Evolutionary conservation across 2,888 invertebrate species (phyloP), one percentile per base, ranked within the genome.

Genomic region (Gonocerus acuteangulatus): DNA sequence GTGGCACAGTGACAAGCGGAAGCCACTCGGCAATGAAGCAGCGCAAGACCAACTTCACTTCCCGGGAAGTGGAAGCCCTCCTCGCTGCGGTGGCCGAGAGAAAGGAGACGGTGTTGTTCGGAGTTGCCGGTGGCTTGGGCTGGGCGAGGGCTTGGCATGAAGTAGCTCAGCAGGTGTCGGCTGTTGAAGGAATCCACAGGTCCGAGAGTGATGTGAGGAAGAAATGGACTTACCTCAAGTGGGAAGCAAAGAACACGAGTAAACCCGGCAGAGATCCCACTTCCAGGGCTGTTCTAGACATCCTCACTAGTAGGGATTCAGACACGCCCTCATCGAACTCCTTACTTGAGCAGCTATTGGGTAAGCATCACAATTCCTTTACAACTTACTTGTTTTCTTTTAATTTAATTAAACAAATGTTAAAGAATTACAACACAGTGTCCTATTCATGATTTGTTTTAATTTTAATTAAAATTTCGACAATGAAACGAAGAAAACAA

Each of bases 211-310:
- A 70, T 60, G 70, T 70, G 18, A 62, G 70, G 11, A 70, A 70
- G 64, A 70, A 70, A 54, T 70, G 70, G 70, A 70, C 70, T 23
- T 70, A 70, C 61, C 67, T 70, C 45, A 70, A 70, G 58, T 70
- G 70, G 70, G 70, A 70, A 62, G 70, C 70, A 27, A 70, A 70
- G 61, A 70, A 70, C 64, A 70, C 70, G 19, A 69, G 68, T 63
- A 70, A 70, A 54, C 70, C 70, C 2, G 70, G 68, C 13, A 56
- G 70, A 23, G 70, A 70, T 49, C 69, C 70, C 6, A 70, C 69
- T 1, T 69, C 69, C 36, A 62, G 69, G 15, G 69, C 70, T 3
- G 70, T 70, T 11, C 67, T 70, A 16, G 68, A 70, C 62, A 70
- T 70, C n/a, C 64, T 70, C 27, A 69, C 67, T 23, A 65, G 66